Evolutionary conservation across 2,113 vertebrate genomes (phyloP), one percentile per base, ranked within the genome.

Genomic region (Tachuris rubrigastra): DNA sequence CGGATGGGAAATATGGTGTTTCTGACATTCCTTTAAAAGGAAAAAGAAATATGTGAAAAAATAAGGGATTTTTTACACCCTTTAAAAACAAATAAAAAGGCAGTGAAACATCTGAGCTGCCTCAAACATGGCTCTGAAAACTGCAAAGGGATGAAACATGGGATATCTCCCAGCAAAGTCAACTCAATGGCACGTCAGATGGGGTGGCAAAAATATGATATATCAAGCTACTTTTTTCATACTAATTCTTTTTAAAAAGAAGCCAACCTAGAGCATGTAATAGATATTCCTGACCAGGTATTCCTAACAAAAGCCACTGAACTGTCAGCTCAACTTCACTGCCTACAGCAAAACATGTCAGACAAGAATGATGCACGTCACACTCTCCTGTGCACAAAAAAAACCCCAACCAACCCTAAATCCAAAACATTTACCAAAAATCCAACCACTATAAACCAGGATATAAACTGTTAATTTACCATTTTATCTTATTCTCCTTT

Each of bases 391-490:
- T 24, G 35, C 15, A 39, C 3, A 77, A 66, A 60, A 91, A 89
- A 59, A 11, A 44, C 8, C 44, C 12, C 12, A 44, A 2, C 71
- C 4, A 49, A 25, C 0, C 9, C 17, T 21, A 66, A 82, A 65
- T 22, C 17, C 13, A 82, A 90, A 95, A 83, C 71, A 96, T 88
- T 83, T 96, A 90, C 77, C 75, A 85, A 94, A 94, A 95, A 90
- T 65, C 85, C 93, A 89, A 80, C 75, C 89, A 5, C 79, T 52
- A 4, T 25, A 77, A 84, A 73, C 21, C 53, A 95, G 95, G 68
- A 89, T 87, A 91, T 88, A 95, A 78, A 87, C 76, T 95, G 95
- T 95, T 95, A 95, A 95, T 94, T 96, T 95, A 96, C 39, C 22
- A 71, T 91, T 90, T 72, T 90, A 93, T 80, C 56, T 33, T 65